Evolutionary conservation across 2,888 invertebrate genomes (phyloP), one percentile per base, ranked within the genome.

Genomic region (Megalurothrips usitatus): DNA sequence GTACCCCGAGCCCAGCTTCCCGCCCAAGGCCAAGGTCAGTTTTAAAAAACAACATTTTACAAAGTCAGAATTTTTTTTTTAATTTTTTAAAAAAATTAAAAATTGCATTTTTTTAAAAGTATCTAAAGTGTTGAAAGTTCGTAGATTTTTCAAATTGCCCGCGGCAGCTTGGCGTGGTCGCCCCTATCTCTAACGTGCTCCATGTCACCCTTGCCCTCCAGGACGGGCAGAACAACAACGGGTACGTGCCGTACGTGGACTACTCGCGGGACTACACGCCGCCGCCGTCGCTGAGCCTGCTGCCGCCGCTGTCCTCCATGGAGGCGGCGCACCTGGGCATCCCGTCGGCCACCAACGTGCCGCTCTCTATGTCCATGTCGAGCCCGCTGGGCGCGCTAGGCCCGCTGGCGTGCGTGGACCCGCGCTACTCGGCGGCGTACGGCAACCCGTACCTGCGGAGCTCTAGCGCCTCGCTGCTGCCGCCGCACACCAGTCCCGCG

Each of bases 191-290:
- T 43, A 43, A 43, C 34, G 34, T 43, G 3, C 34, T 2, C 79
- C 34, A 0, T 23, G 68, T 26, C 23, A 0, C 47, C 82, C 80
- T 84, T 81, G 84, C 83, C 84, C 84, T 85, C 63, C 87, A 94
- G 94, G 93, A 94, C 82, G 94, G 94, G 81, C 93, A 94, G 85
- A 94, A 93, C 87, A 93, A 92, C 87, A 94, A 94, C 86, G 94
- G 94, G 47, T 96, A 95, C 87, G 93, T 94, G 83, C 95, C 95
- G 0, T 96, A 96, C 87, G 94, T 94, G 79, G 96, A 96, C 87
- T 96, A 95, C 86, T 92, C 93, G 11, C 91, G 95, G 52, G 96
- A 96, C 87, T 96, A 96, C 87, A 95, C 94, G 85, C 96, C 96
- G 3, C 95, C 96, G 9, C 91, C 92, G 80, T 88, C 89, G 79